Evolutionary conservation across 2,113 vertebrate genomes (phyloP).

Genomic region (Brachyhypopomus gauderio): DNA sequence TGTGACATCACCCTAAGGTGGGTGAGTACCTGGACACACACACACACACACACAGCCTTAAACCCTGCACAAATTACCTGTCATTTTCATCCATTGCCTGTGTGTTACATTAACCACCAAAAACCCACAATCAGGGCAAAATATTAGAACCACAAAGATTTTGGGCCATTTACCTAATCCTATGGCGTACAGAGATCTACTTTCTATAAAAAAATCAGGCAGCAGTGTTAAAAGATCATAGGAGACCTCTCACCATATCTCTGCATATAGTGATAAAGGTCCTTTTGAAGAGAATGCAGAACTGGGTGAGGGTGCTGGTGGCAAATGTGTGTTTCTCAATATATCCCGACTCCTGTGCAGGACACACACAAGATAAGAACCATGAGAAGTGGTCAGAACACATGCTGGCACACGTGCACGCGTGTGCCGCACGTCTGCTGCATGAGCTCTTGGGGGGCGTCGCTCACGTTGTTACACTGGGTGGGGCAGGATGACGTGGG

Average conservation of each 20-base stretch:
- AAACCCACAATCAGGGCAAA: not conserved
- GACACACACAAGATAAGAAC: not conserved
- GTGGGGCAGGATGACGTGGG: conserved; percentile 71
- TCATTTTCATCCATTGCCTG: not conserved
- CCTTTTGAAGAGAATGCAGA: conserved; percentile 97
- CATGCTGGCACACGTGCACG: too few species aligned
- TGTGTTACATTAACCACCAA: not conserved
- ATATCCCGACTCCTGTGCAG: conserved; percentile 80
- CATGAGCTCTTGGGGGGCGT: too few species aligned
- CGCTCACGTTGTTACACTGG: conserved; percentile 81
- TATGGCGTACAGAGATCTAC: too few species aligned
- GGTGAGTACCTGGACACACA: conserved; percentile 85
- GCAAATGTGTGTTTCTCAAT: conserved; percentile 95
- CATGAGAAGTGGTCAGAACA: not conserved
- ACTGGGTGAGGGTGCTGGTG: conserved; percentile 92
- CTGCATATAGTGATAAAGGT: conserved; percentile 92
- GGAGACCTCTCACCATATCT: conserved; percentile 83
- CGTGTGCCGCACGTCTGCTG: too few species aligned
- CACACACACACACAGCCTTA: not conserved
- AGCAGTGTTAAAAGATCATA: not conserved
- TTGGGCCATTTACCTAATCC: too few species aligned
- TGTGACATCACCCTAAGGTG: conserved; percentile 96
- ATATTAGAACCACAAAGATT: not conserved
- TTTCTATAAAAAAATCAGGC: not conserved
- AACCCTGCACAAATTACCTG: not conserved